Evolutionary conservation across 2,797 vertebrate species (phyloP).

Genomic region (Ctenochaetus hawaiiensis): DNA sequence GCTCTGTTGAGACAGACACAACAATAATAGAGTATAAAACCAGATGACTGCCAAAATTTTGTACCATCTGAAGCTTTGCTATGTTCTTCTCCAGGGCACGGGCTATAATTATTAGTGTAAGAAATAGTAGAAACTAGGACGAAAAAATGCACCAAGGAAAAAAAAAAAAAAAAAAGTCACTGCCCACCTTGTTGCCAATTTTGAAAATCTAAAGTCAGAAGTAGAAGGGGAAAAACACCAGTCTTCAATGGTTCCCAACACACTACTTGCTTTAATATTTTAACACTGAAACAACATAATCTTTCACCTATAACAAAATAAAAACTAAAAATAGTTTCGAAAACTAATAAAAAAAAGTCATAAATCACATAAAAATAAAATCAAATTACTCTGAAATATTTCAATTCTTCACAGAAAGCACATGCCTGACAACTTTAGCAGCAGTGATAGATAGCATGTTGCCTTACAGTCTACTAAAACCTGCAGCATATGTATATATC

Average conservation of each 20-base stretch:
- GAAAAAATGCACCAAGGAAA: conserved; percentile 4
- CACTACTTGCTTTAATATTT: background rate
- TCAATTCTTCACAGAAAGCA: background rate
- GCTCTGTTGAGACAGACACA: conserved; percentile 5
- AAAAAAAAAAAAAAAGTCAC: conserved; percentile 2
- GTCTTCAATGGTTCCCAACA: background rate
- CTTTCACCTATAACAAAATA: background rate
- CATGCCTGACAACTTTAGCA: too few relatives aligned
- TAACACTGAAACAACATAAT: background rate
- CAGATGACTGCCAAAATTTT: conserved; percentile 19
- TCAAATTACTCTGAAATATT: background rate
- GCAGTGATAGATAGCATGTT: background rate
- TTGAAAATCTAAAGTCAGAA: conserved; percentile 29
- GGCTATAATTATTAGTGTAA: conserved; percentile 1
- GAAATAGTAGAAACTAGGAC: background rate
- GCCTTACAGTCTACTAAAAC: background rate
- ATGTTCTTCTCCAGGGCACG: background rate
- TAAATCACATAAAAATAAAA: background rate
- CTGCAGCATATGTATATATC: background rate
- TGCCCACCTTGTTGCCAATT: conserved; percentile 3
- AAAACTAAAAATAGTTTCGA: background rate
- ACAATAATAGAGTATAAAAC: conserved; percentile 12
- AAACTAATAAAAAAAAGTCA: background rate
- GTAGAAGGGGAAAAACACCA: conserved; percentile 3
- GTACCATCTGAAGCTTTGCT: conserved; percentile 24